A percentile compares a stretch with the other conserved stretches of the same genome.
Conservation (phyloP, 1,140 invertebrate genomes). For the Tribolium castaneum region DNA sequence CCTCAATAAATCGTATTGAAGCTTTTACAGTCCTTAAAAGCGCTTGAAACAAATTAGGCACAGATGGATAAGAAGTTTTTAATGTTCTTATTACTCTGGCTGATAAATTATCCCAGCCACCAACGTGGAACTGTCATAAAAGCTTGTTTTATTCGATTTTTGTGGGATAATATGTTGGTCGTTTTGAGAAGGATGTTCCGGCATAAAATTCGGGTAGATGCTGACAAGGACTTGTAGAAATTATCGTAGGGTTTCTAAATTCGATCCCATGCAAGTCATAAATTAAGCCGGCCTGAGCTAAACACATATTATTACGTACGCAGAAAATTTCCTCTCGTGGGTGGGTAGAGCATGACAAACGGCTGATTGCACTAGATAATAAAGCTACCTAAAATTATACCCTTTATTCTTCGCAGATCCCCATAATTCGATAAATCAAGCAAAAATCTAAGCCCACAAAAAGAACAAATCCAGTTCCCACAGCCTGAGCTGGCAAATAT, state of each 20-base stretch:
- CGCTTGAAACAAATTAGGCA: neutral
- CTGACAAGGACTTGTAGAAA: neutral
- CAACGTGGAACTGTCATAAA: neutral
- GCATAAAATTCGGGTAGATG: neutral
- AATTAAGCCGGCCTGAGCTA: constrained; percentile 11
- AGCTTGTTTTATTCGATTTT: neutral
- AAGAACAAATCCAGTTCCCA: neutral
- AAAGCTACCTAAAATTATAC: constrained; percentile 29
- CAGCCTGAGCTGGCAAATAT: constrained; percentile 3
- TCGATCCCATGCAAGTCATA: constrained; percentile 10
- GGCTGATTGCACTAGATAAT: constrained; percentile 14
- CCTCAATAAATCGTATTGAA: neutral
- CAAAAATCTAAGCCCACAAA: neutral
- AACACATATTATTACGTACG: constrained; percentile 34
- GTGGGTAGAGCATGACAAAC: constrained; percentile 20
- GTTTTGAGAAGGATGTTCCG: neutral
- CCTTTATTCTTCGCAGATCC: neutral
- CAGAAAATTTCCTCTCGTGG: constrained; percentile 24
- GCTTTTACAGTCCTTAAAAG: too few relatives aligned
- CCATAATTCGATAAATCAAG: neutral
- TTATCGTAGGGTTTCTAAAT: neutral
- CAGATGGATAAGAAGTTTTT: neutral
- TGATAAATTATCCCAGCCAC: neutral
- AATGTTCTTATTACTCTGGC: neutral
- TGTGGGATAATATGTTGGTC: neutral